Evolutionary conservation across 2,113 vertebrate species (phyloP).

Genomic region (Plecturocebus donacophilus): DNA sequence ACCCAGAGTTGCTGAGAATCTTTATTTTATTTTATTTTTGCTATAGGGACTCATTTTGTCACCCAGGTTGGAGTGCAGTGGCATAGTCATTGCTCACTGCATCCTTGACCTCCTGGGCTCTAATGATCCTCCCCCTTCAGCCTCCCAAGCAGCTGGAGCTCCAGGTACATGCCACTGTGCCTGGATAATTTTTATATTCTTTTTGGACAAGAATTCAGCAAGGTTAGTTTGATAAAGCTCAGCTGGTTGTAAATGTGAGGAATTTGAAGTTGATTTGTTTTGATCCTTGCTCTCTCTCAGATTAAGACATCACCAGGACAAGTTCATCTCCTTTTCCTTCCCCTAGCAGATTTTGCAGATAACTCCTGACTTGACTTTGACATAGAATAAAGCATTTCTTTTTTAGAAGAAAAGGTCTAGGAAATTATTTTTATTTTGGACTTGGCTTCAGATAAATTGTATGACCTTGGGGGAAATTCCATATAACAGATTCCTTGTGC

Average conservation of each 20-base stretch:
- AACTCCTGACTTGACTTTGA: conserved; percentile 22
- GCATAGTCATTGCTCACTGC: no score
- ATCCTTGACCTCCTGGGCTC: no score
- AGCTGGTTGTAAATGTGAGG: conserved; percentile 4
- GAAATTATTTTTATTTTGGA: conserved; percentile 57
- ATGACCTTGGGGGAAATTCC: conserved; percentile 35
- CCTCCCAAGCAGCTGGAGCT: no score
- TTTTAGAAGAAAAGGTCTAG: not conserved
- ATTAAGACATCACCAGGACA: not conserved
- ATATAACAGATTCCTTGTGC: conserved; percentile 34
- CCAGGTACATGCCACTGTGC: no score
- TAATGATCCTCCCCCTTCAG: no score
- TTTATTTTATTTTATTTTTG: no score
- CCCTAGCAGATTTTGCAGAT: not conserved
- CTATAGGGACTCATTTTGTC: no score
- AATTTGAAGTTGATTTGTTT: not conserved
- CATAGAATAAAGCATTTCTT: not conserved
- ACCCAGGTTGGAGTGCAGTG: no score
- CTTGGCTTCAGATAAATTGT: conserved; percentile 54
- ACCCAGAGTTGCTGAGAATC: not conserved
- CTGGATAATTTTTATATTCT: no score
- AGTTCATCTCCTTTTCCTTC: not conserved
- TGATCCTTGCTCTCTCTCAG: not conserved
- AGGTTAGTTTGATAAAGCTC: not conserved
- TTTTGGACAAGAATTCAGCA: conserved; percentile 24